These are phyloP conservation scores for Oscheius sp. DNA, from an alignment of 2,888 invertebrate species.

Conservation along the genomic window DNA sequence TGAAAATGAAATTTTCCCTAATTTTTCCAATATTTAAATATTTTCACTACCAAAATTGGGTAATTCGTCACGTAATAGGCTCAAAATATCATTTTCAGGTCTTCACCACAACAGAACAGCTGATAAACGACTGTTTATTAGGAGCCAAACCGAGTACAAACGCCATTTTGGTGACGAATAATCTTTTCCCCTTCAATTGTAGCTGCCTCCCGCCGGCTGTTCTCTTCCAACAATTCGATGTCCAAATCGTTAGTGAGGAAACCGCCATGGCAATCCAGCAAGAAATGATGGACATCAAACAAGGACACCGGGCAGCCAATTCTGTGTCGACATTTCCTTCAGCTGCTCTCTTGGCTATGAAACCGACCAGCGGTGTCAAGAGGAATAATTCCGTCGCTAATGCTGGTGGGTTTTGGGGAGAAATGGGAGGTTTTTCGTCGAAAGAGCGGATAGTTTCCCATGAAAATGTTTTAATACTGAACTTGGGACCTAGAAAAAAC, in stretches of 20 bases:
- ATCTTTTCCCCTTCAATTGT: slow-evolving; percentile 61
- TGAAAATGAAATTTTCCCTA: slow-evolving; percentile 6
- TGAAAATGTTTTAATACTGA: too few relatives aligned
- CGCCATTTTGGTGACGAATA: slow-evolving; percentile 71
- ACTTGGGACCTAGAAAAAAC: too few relatives aligned
- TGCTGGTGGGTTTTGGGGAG: too few relatives aligned
- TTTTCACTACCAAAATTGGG: too few relatives aligned
- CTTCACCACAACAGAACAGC: slow-evolving; percentile 24
- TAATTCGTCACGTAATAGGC: background rate
- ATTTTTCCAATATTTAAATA: too few relatives aligned
- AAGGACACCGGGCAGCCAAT: slow-evolving; percentile 3
- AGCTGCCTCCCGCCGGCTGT: slow-evolving; percentile 41
- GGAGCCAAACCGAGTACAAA: slow-evolving; percentile 62
- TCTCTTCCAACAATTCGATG: slow-evolving; percentile 46
- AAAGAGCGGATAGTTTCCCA: too few relatives aligned
- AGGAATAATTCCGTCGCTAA: slow-evolving; percentile 63
- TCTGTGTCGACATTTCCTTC: slow-evolving; percentile 44
- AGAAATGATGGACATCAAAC: slow-evolving; percentile 26
- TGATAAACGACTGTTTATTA: slow-evolving; percentile 63
- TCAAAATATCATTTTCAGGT: slow-evolving; percentile 16
- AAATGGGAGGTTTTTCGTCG: too few relatives aligned
- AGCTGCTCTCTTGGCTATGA: slow-evolving; percentile 69
- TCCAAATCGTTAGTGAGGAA: slow-evolving; percentile 59
- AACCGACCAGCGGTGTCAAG: slow-evolving; percentile 69
- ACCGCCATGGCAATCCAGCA: slow-evolving; percentile 52